phyloP scores from a whole-genome alignment of 1,140 invertebrate genomes.

The Apis laboriosa region DNA sequence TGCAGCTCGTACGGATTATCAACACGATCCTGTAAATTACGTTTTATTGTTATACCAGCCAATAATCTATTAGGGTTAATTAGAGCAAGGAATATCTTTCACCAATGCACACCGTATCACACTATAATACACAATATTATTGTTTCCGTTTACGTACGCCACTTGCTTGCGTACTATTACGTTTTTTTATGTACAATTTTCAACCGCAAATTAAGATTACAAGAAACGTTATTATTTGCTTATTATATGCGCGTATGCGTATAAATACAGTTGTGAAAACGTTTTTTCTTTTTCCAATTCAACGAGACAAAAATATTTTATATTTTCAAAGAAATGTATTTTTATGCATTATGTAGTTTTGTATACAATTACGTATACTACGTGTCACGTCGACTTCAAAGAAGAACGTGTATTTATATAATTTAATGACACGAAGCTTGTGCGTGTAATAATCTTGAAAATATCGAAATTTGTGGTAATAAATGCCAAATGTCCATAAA shows the following conservation, averaged over 20 bases:
- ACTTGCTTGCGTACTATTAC: neutral
- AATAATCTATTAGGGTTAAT: constrained; percentile 68
- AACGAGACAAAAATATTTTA: neutral
- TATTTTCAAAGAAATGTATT: constrained; percentile 7
- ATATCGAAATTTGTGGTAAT: neutral
- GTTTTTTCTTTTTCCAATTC: neutral
- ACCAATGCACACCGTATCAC: constrained; percentile 77
- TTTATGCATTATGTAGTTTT: neutral
- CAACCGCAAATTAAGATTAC: neutral
- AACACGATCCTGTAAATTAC: neutral
- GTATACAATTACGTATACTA: neutral
- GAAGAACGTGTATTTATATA: neutral
- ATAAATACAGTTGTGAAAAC: constrained; percentile 10
- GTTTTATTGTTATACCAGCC: constrained; percentile 38
- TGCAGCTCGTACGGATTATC: neutral
- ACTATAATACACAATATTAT: constrained; percentile 82
- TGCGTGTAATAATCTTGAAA: neutral
- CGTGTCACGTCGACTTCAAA: neutral
- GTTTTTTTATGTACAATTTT: constrained; percentile 32
- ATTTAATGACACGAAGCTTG: neutral
- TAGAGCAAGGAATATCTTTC: constrained; percentile 73
- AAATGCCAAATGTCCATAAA: neutral
- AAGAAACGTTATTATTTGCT: constrained; percentile 42
- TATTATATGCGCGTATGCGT: neutral
- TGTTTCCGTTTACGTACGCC: constrained; percentile 62